A percentile compares a stretch with the other conserved stretches of the same genome.
Evolutionary conservation across 2,888 invertebrate species (phyloP).

Genomic region (Scaptomyza caliginosa): DNA sequence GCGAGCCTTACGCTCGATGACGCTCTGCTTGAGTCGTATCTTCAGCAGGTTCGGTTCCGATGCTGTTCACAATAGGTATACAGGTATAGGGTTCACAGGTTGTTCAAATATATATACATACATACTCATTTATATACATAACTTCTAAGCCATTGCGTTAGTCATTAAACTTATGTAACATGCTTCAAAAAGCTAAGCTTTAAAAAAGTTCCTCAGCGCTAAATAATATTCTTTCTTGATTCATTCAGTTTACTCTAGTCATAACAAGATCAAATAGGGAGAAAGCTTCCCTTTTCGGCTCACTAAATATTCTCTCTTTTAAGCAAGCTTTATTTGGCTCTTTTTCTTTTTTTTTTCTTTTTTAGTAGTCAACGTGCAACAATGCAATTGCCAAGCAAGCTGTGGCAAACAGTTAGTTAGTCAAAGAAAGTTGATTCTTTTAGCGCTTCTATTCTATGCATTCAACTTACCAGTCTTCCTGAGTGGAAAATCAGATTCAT

Average conservation of each 20-base stretch:
- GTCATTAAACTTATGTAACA: conserved; percentile 32
- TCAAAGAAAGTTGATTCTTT: neutral
- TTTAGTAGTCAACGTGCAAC: conserved; percentile 41
- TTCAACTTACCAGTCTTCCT: conserved; percentile 94
- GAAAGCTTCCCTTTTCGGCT: neutral
- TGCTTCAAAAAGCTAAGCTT: conserved; percentile 16
- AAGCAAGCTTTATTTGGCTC: neutral
- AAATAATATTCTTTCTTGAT: neutral
- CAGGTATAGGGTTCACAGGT: conserved; percentile 20
- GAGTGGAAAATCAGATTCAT: conserved; percentile 92
- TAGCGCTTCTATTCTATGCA: neutral
- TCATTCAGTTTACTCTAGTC: neutral
- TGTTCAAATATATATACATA: conserved; percentile 19
- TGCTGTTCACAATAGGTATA: conserved; percentile 86
- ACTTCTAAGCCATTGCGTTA: conserved; percentile 7
- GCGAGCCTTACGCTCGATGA: conserved; percentile 94
- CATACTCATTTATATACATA: conserved; percentile 1
- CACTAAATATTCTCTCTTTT: neutral
- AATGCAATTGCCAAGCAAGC: conserved; percentile 6
- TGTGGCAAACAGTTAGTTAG: neutral
- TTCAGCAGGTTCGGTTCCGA: conserved; percentile 98
- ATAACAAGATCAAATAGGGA: no score
- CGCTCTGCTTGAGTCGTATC: conserved; percentile 96
- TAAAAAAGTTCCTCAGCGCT: no score
- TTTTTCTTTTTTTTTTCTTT: neutral